Evolutionary conservation across 1,140 invertebrate species (phyloP), one percentile per base, ranked within the genome.

Genomic region (Agrypnia vestita): DNA sequence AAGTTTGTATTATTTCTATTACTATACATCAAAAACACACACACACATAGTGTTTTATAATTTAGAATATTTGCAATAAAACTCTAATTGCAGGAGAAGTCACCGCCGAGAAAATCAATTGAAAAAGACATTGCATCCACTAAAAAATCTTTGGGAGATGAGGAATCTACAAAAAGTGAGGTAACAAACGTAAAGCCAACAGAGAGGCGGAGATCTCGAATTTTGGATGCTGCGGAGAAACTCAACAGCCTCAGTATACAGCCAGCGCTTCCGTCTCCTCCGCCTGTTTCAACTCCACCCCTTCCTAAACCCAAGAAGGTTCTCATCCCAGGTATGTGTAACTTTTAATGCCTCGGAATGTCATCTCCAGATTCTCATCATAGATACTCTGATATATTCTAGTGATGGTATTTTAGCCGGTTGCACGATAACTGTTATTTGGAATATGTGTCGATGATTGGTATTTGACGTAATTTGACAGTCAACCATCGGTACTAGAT

Each of bases 231-330:
- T 4, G 93, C 93, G 0, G 93, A 94, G 84, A 94, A 94, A 85
- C 93, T 94, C 84, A 93, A 93, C 84, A 92, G 92, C 82, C 84
- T 93, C 80, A 88, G 88, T 1, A 86, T 86, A 25, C 82, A 83
- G 21, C 79, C 82, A 0, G 76, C 85, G 1, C 86, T 84, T 72
- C 82, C 76, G 25, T 13, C 87, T 9, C 84, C 84, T 7, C 86
- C 74, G 6, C 85, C 86, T 21, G 82, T 85, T 43, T 84, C 87
- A 15, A 80, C 84, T 17, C 86, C 85, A 3, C 86, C 89, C 3
- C 81, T 83, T 25, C 91, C 94, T 44, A 95, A 95, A 85, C 93
- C 93, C 13, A 96, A 95, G 85, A 96, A 96, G 84, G 91, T 95
- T 44, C 92, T 94, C 80, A 94, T 96, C 85, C 93, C 95, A 13